Percentiles rank a stretch among this genome's conserved stretches.
phyloP scores from a whole-genome alignment of 2,888 invertebrate genomes.

The Ophion ventricosus region DNA sequence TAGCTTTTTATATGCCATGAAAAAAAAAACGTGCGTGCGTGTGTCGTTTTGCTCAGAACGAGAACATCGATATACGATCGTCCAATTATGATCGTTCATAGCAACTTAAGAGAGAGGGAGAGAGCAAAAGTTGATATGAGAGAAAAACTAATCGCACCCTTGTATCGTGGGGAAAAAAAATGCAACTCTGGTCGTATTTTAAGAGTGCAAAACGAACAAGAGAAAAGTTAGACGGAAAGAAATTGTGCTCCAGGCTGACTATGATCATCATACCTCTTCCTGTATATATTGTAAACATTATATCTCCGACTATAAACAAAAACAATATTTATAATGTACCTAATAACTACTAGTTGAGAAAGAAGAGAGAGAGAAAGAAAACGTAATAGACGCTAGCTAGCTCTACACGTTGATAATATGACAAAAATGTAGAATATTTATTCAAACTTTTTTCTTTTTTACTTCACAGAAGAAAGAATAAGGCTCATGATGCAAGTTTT shows the following conservation, averaged over 20 bases:
- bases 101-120: neutral
- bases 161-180: constrained; percentile 26
- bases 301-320: constrained; percentile 72
- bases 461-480: constrained; percentile 47
- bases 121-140: constrained; percentile 28
- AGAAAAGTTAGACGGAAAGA: constrained; percentile 7
- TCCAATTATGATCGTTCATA: constrained; percentile 33
- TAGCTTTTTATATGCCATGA: constrained; percentile 65
- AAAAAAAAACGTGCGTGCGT: constrained; percentile 47
- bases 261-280: constrained; percentile 74
- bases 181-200: constrained; percentile 56
- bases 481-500: constrained; percentile 55
- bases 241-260: constrained; percentile 71
- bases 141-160: constrained; percentile 58
- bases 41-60: constrained; percentile 55
- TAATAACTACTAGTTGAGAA: constrained; percentile 46
- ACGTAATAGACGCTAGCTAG: constrained; percentile 52
- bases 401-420: constrained; percentile 63
- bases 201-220: constrained; percentile 29
- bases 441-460: constrained; percentile 43
- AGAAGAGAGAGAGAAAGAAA: constrained; percentile 28
- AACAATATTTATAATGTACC: constrained; percentile 65
- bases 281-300: constrained; percentile 82
- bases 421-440: constrained; percentile 75
- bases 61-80: constrained; percentile 47